Percentiles rank a stretch among this genome's conserved stretches.
These are phyloP conservation scores for Fregetta grallaria DNA, from an alignment of 2,113 vertebrate genomes.

Conservation along the genomic window DNA sequence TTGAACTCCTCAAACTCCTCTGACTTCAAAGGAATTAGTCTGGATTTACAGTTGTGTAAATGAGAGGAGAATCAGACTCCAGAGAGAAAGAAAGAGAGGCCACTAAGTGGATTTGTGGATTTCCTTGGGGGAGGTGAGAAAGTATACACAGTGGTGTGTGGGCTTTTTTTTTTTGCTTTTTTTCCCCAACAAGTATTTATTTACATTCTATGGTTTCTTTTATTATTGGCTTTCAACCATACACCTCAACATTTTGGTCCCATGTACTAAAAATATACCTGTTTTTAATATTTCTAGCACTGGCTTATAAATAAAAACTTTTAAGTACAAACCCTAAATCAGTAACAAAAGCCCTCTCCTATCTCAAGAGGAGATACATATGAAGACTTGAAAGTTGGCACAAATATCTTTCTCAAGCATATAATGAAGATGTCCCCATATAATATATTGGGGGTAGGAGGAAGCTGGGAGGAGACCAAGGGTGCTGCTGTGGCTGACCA, in stretches of 20 bases:
- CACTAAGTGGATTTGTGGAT: background rate
- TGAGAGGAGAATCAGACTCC: background rate
- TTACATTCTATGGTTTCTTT: background rate
- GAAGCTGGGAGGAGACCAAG: background rate
- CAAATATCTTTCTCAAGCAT: background rate
- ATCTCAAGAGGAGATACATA: background rate
- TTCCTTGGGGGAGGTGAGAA: background rate
- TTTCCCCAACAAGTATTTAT: background rate
- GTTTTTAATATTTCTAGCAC: background rate
- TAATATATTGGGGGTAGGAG: background rate
- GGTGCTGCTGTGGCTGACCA: background rate
- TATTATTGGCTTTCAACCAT: background rate
- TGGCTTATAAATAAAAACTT: background rate
- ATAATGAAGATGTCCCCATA: background rate
- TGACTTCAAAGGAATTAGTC: background rate
- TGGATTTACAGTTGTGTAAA: background rate
- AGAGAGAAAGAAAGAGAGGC: background rate
- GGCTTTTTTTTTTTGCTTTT: background rate
- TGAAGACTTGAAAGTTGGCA: background rate
- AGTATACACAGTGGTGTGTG: background rate
- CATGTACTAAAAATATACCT: background rate
- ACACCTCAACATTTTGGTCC: background rate
- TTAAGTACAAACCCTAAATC: background rate
- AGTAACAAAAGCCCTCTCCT: background rate
- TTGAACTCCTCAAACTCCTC: background rate